phyloP scores from a whole-genome alignment of 2,888 invertebrate genomes.

The Drosophila cyrtoloma region DNA sequence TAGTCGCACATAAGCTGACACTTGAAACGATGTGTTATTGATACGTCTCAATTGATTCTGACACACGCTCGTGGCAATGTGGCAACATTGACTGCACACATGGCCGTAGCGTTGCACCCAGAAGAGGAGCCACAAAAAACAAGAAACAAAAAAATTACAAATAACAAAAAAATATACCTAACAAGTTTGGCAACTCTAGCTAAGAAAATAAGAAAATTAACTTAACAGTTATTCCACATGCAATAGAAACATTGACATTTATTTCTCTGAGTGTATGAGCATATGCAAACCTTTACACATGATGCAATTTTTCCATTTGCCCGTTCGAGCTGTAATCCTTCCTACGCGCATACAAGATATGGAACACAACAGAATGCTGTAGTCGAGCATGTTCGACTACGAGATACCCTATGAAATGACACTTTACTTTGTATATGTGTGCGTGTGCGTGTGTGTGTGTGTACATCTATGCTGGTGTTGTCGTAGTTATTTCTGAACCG shows the following conservation, averaged over 20 bases:
- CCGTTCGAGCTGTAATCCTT: not conserved
- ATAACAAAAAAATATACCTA: too few relatives aligned
- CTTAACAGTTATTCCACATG: too few relatives aligned
- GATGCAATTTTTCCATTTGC: not conserved
- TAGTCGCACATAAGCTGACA: conserved; percentile 51
- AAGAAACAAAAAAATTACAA: not conserved
- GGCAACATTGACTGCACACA: not conserved
- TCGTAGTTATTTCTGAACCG: too few relatives aligned
- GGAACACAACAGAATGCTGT: too few relatives aligned
- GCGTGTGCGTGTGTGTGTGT: not conserved
- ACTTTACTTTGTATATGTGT: not conserved
- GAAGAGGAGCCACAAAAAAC: not conserved
- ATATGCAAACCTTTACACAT: not conserved
- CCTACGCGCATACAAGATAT: not conserved
- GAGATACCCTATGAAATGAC: not conserved
- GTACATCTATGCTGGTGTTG: too few relatives aligned
- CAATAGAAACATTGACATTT: too few relatives aligned
- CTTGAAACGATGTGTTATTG: conserved; percentile 56
- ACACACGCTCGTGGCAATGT: not conserved
- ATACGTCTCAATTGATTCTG: conserved; percentile 53
- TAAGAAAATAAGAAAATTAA: not conserved
- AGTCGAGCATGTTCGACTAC: not conserved
- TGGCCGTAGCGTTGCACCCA: not conserved
- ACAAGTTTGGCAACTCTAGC: too few relatives aligned
- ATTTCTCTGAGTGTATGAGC: not conserved